Conservation (phyloP, 2,113 vertebrate species). For the Speoplatyrhinus poulsoni region DNA sequence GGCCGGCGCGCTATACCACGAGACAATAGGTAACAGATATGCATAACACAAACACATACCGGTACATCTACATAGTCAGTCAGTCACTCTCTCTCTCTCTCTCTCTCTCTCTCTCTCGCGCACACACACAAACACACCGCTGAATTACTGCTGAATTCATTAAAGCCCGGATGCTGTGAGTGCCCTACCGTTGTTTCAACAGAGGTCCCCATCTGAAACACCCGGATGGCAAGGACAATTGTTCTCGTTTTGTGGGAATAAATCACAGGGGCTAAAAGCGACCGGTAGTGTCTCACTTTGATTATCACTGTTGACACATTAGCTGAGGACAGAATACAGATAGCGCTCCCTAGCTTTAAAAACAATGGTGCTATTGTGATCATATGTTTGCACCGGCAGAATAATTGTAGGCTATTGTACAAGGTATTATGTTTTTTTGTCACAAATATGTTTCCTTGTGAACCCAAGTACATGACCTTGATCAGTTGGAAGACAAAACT, state of each 20-base stretch:
- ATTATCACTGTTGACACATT: conserved; percentile 56
- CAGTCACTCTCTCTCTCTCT: neutral
- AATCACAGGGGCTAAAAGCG: conserved; percentile 60
- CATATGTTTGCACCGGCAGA: conserved; percentile 17
- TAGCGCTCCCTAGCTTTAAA: conserved; percentile 9
- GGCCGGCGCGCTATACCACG: no score
- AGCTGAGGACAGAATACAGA: conserved; percentile 47
- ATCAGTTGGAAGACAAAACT: no score
- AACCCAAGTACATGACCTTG: neutral
- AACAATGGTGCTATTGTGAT: conserved; percentile 11
- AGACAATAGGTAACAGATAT: neutral
- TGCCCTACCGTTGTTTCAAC: conserved; percentile 34
- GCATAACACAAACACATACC: neutral
- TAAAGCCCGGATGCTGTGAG: conserved; percentile 33
- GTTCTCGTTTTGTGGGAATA: conserved; percentile 60
- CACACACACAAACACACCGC: neutral
- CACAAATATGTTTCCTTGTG: neutral
- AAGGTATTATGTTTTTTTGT: neutral
- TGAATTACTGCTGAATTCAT: conserved; percentile 41
- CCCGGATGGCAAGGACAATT: conserved; percentile 58
- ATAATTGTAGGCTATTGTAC: conserved; percentile 17
- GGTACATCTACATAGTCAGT: neutral
- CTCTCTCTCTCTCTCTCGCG: neutral
- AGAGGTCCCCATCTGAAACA: conserved; percentile 45
- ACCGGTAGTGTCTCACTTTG: conserved; percentile 45